Percentiles rank a stretch among this genome's conserved stretches.
These are phyloP conservation scores for Altica lythri DNA, from an alignment of 2,888 invertebrate species.

Conservation along the genomic window DNA sequence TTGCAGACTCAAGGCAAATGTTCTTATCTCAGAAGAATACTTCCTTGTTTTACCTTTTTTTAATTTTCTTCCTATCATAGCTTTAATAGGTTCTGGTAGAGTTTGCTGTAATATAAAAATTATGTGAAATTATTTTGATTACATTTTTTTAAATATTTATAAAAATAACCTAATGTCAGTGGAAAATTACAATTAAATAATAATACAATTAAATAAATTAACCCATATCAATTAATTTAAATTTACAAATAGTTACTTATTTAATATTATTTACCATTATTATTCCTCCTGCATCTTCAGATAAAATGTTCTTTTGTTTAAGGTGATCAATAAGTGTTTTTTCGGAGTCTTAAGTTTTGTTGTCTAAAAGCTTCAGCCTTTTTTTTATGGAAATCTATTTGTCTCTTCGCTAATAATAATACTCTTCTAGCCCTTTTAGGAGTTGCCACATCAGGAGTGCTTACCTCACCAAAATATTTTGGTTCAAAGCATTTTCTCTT, in stretches of 20 bases:
- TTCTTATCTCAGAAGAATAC: conserved; percentile 2
- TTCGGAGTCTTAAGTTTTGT: background rate
- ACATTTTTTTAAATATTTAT: background rate
- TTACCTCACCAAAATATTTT: background rate
- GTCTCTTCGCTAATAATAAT: background rate
- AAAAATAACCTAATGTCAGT: no score
- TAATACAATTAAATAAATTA: background rate
- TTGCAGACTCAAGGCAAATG: no score
- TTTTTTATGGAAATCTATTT: background rate
- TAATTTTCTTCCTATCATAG: background rate
- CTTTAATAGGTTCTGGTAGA: background rate
- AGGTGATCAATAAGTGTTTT: background rate
- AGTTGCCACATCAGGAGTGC: background rate
- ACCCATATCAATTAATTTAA: background rate
- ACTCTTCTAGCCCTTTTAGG: background rate
- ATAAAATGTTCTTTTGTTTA: background rate
- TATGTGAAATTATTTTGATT: background rate
- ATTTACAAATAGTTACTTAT: background rate
- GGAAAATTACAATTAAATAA: no score
- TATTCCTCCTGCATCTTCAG: background rate
- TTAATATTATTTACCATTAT: background rate
- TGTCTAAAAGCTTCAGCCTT: background rate
- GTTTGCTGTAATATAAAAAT: background rate
- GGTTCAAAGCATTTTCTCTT: background rate
- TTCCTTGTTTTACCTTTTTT: background rate